Evolutionary conservation across 2,113 vertebrate genomes (phyloP).

Genomic region (Sinocyclocheilus anshuiensis): DNA sequence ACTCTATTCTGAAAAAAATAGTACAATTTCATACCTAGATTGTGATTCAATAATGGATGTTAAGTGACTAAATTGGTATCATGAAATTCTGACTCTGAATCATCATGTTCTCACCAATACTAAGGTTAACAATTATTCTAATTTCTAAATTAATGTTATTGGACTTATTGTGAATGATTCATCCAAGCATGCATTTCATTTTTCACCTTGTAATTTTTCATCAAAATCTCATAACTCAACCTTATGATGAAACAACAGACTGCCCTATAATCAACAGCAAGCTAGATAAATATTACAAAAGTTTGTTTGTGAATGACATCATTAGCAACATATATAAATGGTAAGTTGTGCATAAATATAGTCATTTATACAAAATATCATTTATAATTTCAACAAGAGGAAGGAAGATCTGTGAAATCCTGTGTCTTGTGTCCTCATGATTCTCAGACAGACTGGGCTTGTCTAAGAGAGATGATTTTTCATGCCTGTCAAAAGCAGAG

Average conservation of each 20-base stretch:
- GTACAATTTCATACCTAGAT: not conserved
- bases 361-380: not conserved
- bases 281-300: not conserved
- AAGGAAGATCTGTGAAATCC: not conserved
- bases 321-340: not conserved
- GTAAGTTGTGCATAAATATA: not conserved
- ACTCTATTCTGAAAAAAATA: no score
- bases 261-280: not conserved
- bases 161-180: not conserved
- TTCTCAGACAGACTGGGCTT: not conserved
- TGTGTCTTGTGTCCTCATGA: not conserved
- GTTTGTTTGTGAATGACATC: not conserved
- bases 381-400: not conserved
- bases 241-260: not conserved
- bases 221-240: not conserved
- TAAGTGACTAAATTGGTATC: not conserved
- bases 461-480: conserved; percentile 11
- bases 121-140: not conserved
- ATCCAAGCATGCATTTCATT: not conserved
- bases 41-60: not conserved
- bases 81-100: no score
- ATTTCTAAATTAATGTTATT: not conserved
- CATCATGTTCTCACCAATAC: not conserved
- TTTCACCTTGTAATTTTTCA: not conserved
- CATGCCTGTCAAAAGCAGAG: conserved; percentile 44